Conservation (phyloP, 2,888 invertebrate species). For the Aethes cnicana region DNA sequence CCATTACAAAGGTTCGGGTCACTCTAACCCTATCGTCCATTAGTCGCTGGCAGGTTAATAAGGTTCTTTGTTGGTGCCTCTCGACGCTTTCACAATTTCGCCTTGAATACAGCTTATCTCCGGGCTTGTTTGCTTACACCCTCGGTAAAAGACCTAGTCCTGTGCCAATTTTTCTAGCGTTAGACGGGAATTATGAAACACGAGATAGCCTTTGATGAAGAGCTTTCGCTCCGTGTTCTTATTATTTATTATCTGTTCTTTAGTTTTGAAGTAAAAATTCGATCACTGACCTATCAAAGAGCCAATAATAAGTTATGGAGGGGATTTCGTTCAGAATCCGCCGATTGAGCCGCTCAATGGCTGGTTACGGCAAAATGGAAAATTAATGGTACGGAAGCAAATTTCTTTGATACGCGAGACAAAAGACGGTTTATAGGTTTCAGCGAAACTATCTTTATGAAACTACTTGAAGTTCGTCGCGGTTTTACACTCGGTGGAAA, state of each 20-base stretch:
- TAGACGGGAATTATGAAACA: slow-evolving; percentile 64
- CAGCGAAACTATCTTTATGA: slow-evolving; percentile 8
- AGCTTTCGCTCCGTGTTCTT: slow-evolving; percentile 41
- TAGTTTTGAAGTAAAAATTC: slow-evolving; percentile 31
- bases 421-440: slow-evolving; percentile 45
- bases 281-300: slow-evolving; percentile 32
- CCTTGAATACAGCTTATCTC: slow-evolving; percentile 76
- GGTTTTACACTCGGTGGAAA: no score
- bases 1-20: slow-evolving; percentile 62
- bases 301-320: slow-evolving; percentile 58
- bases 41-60: slow-evolving; percentile 76
- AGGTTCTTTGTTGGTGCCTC: slow-evolving; percentile 69
- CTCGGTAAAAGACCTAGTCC: slow-evolving; percentile 54
- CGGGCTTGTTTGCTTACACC: slow-evolving; percentile 65
- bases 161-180: slow-evolving; percentile 65
- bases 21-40: slow-evolving; percentile 71
- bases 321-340: slow-evolving; percentile 59
- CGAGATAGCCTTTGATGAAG: slow-evolving; percentile 45
- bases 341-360: slow-evolving; percentile 59
- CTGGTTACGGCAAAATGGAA: slow-evolving; percentile 69
- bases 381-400: slow-evolving; percentile 74
- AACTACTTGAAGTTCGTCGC: not conserved
- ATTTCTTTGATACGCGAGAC: slow-evolving; percentile 62
- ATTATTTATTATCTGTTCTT: slow-evolving; percentile 34
- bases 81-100: slow-evolving; percentile 69